A percentile compares a stretch with the other conserved stretches of the same genome.
Evolutionary conservation across 2,797 vertebrate genomes (phyloP).

Genomic region (Oryzias sinensis): DNA sequence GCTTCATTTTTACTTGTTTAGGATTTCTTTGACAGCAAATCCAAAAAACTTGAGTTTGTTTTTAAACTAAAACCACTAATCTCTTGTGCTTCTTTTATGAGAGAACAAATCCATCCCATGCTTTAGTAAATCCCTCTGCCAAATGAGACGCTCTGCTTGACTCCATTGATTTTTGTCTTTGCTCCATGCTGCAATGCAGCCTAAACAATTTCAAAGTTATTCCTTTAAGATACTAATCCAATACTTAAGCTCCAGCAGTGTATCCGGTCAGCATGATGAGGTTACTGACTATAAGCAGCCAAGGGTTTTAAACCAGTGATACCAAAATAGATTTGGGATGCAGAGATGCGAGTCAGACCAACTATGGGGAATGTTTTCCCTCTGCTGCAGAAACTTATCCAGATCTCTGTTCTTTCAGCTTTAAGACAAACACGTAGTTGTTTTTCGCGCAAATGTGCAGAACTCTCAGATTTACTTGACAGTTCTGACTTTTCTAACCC

Average conservation of each 20-base stretch:
- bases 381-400: conserved; percentile 29
- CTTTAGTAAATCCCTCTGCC: no score
- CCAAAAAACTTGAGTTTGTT: no score
- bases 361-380: conserved; percentile 29
- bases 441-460: no score
- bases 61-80: no score
- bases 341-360: conserved; percentile 14
- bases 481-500: background rate
- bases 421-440: background rate
- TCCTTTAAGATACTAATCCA: background rate
- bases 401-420: conserved; percentile 11
- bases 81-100: no score
- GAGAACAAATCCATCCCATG: no score
- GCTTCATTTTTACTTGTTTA: no score
- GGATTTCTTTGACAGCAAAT: no score
- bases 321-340: background rate
- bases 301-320: background rate
- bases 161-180: no score
- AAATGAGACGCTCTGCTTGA: no score
- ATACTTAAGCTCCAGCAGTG: background rate
- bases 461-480: background rate
- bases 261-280: conserved; percentile 10
- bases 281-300: conserved; percentile 18
- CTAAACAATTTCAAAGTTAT: background rate
- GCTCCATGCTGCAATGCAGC: no score